A percentile compares a stretch with the other conserved stretches of the same genome.
Evolutionary conservation across 2,888 invertebrate genomes (phyloP).

Genomic region (Cephus pulcher): DNA sequence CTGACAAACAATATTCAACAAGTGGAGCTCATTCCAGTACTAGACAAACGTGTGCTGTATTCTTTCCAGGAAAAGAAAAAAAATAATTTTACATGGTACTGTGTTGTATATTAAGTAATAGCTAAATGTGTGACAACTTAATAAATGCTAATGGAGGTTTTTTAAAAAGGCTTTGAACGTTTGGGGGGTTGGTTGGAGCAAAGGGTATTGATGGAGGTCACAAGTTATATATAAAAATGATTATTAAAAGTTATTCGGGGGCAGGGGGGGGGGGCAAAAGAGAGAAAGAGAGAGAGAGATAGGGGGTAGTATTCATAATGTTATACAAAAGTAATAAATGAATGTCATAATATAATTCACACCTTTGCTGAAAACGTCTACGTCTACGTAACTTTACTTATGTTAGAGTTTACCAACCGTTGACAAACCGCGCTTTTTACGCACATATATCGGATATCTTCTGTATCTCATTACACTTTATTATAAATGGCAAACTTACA

Average conservation of each 20-base stretch:
- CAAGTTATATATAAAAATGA: background rate
- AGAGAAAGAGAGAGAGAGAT: no score
- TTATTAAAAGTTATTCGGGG: background rate
- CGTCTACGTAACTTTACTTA: constrained; percentile 8
- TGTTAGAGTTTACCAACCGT: constrained; percentile 12
- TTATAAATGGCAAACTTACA: constrained; percentile 64
- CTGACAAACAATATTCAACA: background rate
- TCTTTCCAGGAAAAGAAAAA: background rate
- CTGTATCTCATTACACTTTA: constrained; percentile 56
- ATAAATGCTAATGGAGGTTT: background rate
- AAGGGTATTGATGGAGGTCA: background rate
- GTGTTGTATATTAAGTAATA: background rate
- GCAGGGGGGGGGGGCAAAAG: no score
- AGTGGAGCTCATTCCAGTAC: background rate
- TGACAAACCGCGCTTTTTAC: constrained; percentile 7
- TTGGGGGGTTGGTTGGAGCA: background rate
- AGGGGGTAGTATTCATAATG: background rate
- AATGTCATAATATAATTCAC: background rate
- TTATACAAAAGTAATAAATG: background rate
- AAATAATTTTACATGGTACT: background rate
- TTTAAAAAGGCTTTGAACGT: background rate
- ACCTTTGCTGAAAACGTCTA: background rate
- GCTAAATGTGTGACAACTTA: background rate
- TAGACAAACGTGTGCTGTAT: background rate
- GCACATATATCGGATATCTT: constrained; percentile 11